A percentile compares a stretch with the other conserved stretches of the same genome.
phyloP scores from a whole-genome alignment of 1,140 invertebrate species.

The Phymastichus coffea region DNA sequence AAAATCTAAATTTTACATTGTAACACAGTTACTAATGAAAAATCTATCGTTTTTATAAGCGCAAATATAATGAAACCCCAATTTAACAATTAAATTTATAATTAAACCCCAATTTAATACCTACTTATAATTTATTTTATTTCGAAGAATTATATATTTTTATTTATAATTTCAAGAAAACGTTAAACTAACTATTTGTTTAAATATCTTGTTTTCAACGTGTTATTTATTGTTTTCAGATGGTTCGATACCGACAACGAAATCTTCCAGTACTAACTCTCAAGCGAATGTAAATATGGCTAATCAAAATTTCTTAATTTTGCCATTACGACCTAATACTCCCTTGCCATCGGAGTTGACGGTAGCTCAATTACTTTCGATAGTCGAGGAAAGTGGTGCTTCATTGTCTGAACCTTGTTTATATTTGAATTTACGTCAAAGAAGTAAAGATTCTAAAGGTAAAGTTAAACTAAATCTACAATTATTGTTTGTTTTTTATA shows the following conservation, averaged over 20 bases:
- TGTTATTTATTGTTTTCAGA: constrained; percentile 35
- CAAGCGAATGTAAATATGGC: constrained; percentile 31
- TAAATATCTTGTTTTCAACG: too few relatives aligned
- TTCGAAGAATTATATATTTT: neutral
- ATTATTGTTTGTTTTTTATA: neutral
- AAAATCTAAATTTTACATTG: too few relatives aligned
- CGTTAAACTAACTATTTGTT: too few relatives aligned
- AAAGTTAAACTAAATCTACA: neutral
- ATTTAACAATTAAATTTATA: neutral
- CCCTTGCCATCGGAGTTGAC: constrained; percentile 61
- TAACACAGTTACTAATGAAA: too few relatives aligned
- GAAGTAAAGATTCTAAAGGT: constrained; percentile 50
- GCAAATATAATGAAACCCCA: too few relatives aligned
- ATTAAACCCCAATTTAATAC: neutral
- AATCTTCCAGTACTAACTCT: constrained; percentile 32
- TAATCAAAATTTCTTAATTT: constrained; percentile 54
- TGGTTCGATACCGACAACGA: constrained; percentile 33
- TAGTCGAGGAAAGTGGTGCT: constrained; percentile 59
- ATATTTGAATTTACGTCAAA: constrained; percentile 48
- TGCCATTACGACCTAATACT: constrained; percentile 53
- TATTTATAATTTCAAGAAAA: constrained; percentile 13
- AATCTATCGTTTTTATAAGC: too few relatives aligned
- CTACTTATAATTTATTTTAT: neutral
- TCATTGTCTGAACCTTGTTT: constrained; percentile 62
- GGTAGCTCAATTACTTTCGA: constrained; percentile 63